Evolutionary conservation across 2,113 vertebrate genomes (phyloP).

Genomic region (Rhizomys pruinosus): DNA sequence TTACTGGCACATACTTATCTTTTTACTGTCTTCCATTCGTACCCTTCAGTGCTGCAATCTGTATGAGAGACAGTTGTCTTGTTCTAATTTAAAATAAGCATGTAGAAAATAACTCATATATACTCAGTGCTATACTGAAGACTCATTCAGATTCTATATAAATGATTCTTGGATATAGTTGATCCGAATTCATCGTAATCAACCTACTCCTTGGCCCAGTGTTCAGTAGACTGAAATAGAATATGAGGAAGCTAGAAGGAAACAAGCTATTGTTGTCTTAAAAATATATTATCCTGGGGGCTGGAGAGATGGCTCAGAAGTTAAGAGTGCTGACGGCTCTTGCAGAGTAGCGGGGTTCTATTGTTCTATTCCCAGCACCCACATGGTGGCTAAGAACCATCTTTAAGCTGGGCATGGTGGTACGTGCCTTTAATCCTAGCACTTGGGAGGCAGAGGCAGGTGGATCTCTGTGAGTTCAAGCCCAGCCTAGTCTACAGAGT

Average conservation of each 20-base stretch:
- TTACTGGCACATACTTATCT: not conserved
- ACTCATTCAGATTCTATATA: not conserved
- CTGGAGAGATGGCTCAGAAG: no score
- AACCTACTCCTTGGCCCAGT: not conserved
- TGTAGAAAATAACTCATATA: not conserved
- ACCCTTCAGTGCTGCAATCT: not conserved
- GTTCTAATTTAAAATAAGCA: constrained; percentile 20
- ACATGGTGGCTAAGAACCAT: no score
- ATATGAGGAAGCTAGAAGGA: not conserved
- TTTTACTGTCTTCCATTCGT: not conserved
- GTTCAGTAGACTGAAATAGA: not conserved
- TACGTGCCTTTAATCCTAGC: no score
- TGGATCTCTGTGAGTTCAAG: no score
- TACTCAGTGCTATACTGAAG: not conserved
- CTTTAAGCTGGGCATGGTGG: no score
- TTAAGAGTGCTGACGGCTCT: no score
- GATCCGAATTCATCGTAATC: not conserved
- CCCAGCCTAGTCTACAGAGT: no score
- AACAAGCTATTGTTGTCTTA: not conserved
- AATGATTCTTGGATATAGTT: not conserved
- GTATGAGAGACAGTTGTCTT: not conserved
- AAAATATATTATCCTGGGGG: not conserved
- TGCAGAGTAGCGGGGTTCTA: no score
- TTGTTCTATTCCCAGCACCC: no score
- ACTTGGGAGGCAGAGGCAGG: no score